A percentile compares a stretch with the other conserved stretches of the same genome.
Conservation (phyloP, 2,888 invertebrate genomes). For the Scaptomyza reducta region DNA sequence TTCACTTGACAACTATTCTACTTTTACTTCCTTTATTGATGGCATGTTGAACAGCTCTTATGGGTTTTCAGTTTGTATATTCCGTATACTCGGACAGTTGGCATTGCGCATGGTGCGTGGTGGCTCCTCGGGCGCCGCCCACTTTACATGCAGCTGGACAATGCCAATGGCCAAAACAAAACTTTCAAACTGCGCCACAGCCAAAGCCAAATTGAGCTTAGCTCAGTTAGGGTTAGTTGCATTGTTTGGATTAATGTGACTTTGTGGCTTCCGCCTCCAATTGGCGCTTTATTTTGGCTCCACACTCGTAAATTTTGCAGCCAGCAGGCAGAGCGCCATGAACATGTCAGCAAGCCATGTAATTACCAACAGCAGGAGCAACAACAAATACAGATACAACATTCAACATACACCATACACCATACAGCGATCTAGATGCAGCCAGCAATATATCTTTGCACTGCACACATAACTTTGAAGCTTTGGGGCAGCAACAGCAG, state of each 20-base stretch:
- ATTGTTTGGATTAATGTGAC: conserved; percentile 73
- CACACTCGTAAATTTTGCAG: conserved; percentile 62
- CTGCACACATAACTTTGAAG: conserved; percentile 41
- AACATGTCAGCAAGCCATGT: conserved; percentile 78
- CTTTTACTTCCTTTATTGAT: conserved; percentile 62
- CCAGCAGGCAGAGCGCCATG: conserved; percentile 63
- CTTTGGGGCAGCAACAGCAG: conserved; percentile 21
- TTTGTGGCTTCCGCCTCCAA: conserved; percentile 75
- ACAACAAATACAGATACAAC: conserved; percentile 20
- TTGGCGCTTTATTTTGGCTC: conserved; percentile 63
- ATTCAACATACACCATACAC: not conserved
- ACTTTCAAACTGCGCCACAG: conserved; percentile 55
- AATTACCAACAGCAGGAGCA: conserved; percentile 71
- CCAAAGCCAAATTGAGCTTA: conserved; percentile 14
- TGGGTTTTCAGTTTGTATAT: conserved; percentile 64
- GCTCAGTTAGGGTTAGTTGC: conserved; percentile 19
- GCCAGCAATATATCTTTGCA: conserved; percentile 25
- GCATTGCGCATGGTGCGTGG: conserved; percentile 28
- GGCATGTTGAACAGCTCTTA: conserved; percentile 79
- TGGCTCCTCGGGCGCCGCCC: conserved; percentile 60
- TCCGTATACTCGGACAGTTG: not conserved
- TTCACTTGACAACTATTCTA: not conserved
- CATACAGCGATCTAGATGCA: conserved; percentile 2
- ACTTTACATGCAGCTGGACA: conserved; percentile 60
- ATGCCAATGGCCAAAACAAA: conserved; percentile 31